Base-by-base conservation (phyloP, 1,140 invertebrate genomes). In the Doryteuthis pealeii region DNA sequence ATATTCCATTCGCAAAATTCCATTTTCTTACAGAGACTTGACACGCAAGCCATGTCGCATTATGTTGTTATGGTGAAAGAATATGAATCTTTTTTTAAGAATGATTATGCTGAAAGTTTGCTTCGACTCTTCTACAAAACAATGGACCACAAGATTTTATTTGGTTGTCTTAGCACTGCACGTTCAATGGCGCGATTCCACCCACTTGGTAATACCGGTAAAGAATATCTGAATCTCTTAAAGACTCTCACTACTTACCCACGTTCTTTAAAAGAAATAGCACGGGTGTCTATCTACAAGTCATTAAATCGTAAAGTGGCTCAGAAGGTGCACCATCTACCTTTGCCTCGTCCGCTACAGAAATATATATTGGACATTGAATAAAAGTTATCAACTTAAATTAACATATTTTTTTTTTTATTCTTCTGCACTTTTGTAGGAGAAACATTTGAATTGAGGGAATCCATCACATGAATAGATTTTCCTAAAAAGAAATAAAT, bases 1-100 rank as follows among this genome's bases (percentile, higher is more conserved):
- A 86, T 87, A 73, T 85, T 81, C 68, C 86, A 87, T 73, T 86
- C 82, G 4, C 85, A 87, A 71, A 87, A 85, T 70, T 85, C 83
- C 33, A 87, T 87, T 70, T 87, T 82, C 72, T 79, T 87, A 31
- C 83, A 84, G 74, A 79, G 81, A 65, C 84, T 84, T 18, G 80
- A 77, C 3, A 83, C 85, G 3, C 86, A 86, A 70, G 77, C 85
- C 5, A 70, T 87, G 58, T 80, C 74, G 35, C 83, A 85, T n/a
- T n/a, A n/a, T 69, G 83, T 87, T 43, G 77, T 85, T 68, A 77
- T 84, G 65, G 79, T 83, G 28, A 45, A 71, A 49, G 78, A 79
- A 31, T 58, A 70, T 14, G 74, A 80, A n/a, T 71, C 78, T 14
- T 33, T 85, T 1, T 78, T 80, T 58, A 65, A 77, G 1, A 79